Evolutionary conservation across 2,888 invertebrate genomes (phyloP), one percentile per base, ranked within the genome.

Genomic region (Dromius quadrimaculatus): DNA sequence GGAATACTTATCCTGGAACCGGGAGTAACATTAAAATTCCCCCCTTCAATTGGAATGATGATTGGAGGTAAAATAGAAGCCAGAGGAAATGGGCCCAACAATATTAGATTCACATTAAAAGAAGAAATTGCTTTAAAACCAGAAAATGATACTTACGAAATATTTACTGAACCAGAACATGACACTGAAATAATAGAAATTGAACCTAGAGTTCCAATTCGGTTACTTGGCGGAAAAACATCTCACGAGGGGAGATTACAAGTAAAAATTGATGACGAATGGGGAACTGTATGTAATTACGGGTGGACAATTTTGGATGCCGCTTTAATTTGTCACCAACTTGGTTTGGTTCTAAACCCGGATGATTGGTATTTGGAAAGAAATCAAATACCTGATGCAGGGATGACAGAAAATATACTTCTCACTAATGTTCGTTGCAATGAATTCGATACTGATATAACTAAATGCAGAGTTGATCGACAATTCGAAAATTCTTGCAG

Each of bases 211-310:
- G 84, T 90, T 0, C 91, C 92, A 0, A 90, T 97, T 3, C 86
- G 95, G 73, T 84, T 97, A 32, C 85, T 94, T 1, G 95, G 95
- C 15, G 96, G 96, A 0, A 86, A 87, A 73, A 90, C 91, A 1
- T 88, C 88, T 62, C 87, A 89, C 36, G 96, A 97, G 84, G 99
- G 99, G 0, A 87, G 97, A 74, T 81, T 95, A 34, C 94, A 95
- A 85, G 88, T 98, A 0, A 88, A 90, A 77, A 85, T 97, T 5
- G 89, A 92, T 71, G 92, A 91, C 0, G 89, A 90, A 79, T 98
- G 98, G 98, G 98, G 98, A 32, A 98, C 98, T 0, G 94, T 99
- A 0, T 99, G 99, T 80, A 94, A 94, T 82, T 95, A 98, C 79
- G 94, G 93, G 47, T 99, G 98, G 97, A 96, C 92, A 45, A 90